These are phyloP conservation scores for Acyrthosiphon pisum DNA, from an alignment of 1,140 invertebrate species.

Conservation along the genomic window DNA sequence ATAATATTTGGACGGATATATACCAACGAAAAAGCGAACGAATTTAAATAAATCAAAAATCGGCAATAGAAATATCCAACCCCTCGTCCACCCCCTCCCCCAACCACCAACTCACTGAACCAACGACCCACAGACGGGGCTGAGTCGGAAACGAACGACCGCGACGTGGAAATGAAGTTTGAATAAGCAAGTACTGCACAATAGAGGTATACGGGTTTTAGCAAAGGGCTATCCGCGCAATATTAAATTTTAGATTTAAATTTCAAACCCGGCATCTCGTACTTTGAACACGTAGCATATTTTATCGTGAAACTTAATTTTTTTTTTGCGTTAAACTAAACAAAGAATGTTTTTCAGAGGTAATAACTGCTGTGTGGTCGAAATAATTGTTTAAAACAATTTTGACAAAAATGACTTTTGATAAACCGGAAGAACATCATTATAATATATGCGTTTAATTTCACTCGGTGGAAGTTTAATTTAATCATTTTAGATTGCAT, in stretches of 20 bases:
- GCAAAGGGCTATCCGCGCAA: neutral
- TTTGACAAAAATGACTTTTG: conserved; percentile 13
- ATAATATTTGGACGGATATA: neutral
- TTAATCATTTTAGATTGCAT: conserved; percentile 20
- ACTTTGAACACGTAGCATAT: neutral
- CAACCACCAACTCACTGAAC: too few species aligned
- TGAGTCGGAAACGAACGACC: neutral
- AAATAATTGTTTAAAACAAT: conserved; percentile 12
- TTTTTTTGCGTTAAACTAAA: neutral
- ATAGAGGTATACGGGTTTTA: neutral
- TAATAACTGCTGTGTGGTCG: neutral
- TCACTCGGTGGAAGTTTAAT: neutral
- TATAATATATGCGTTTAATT: conserved; percentile 21
- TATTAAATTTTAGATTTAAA: conserved; percentile 30
- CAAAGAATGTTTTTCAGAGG: neutral
- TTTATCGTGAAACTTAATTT: neutral
- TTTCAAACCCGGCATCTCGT: neutral
- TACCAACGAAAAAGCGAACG: neutral
- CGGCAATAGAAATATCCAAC: neutral
- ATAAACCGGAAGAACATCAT: neutral
- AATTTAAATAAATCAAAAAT: neutral
- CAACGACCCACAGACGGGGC: too few species aligned
- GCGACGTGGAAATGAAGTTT: conserved; percentile 1
- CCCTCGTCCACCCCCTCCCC: neutral
- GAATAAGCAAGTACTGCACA: neutral